A percentile compares a stretch with the other conserved stretches of the same genome.
Conservation (phyloP, 2,888 invertebrate species). For the Ophioninae sp. region DNA sequence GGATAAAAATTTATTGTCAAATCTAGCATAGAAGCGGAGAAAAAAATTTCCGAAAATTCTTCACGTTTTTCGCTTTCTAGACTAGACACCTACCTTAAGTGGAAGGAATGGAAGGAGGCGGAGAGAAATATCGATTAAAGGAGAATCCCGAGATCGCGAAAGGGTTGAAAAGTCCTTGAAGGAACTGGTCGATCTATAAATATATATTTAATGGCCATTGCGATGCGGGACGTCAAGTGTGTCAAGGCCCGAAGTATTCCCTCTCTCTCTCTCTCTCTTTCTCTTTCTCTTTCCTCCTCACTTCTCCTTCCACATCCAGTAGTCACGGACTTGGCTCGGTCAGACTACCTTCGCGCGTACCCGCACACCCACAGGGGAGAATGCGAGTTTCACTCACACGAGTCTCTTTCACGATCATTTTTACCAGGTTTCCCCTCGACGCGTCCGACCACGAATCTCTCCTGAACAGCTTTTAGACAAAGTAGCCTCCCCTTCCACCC, state of each 20-base stretch:
- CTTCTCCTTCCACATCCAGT: conserved; percentile 27
- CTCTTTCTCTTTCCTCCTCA: conserved; percentile 28
- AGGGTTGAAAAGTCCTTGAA: conserved; percentile 62
- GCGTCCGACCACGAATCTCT: no score
- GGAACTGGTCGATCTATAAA: conserved; percentile 63
- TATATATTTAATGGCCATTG: conserved; percentile 60
- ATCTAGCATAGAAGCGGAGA: no score
- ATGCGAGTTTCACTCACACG: neutral
- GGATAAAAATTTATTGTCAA: no score
- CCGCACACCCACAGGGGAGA: neutral
- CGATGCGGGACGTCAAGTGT: conserved; percentile 62
- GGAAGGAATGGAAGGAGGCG: neutral
- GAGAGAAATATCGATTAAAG: conserved; percentile 34
- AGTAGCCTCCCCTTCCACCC: no score
- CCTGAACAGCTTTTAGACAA: no score
- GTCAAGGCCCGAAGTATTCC: conserved; percentile 59
- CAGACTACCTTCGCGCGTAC: conserved; percentile 42
- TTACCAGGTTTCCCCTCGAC: no score
- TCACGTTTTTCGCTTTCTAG: no score
- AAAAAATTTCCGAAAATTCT: no score
- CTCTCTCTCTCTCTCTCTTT: conserved; percentile 16
- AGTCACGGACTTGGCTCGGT: conserved; percentile 59
- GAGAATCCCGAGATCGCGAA: conserved; percentile 60
- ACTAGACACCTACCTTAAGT: no score
- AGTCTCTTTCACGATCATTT: neutral